Conservation (phyloP, 2,113 vertebrate genomes). For the Phalacrocorax brasilianus region DNA sequence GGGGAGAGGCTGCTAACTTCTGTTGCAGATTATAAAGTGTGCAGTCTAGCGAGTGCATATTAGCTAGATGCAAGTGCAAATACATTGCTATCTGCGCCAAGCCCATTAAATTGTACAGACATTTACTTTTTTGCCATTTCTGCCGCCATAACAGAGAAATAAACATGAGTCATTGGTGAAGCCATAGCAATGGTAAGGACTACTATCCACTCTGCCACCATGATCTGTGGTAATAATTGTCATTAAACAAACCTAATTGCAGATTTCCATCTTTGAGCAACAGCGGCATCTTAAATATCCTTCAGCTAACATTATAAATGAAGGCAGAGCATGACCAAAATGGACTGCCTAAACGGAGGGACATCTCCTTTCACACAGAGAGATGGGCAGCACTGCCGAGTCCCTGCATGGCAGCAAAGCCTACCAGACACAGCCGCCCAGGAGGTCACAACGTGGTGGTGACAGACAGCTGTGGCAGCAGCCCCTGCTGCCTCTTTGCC, state of each 20-base stretch:
- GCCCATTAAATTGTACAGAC: conserved; percentile 34
- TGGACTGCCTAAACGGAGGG: neutral
- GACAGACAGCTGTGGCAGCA: no score
- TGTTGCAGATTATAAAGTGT: conserved; percentile 56
- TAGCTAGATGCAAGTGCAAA: conserved; percentile 37
- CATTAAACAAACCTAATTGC: neutral
- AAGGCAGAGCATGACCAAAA: neutral
- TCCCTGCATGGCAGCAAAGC: fast-evolving
- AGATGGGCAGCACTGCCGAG: fast-evolving
- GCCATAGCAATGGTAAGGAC: neutral
- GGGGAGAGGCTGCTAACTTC: conserved; percentile 49
- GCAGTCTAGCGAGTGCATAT: conserved; percentile 56
- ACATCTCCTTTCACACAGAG: neutral
- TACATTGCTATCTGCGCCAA: neutral
- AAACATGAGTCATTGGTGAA: conserved; percentile 6
- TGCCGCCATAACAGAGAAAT: conserved; percentile 12
- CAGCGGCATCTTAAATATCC: neutral
- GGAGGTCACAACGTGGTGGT: fast-evolving
- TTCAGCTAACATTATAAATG: neutral
- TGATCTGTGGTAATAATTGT: neutral
- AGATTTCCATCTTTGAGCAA: neutral
- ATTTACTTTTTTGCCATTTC: conserved; percentile 14
- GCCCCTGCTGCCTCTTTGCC: neutral
- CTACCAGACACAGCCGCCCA: neutral
- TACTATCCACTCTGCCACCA: neutral